A percentile compares a stretch with the other conserved stretches of the same genome.
Conservation (phyloP, 2,113 vertebrate genomes). For the Poeciliopsis occidentalis region DNA sequence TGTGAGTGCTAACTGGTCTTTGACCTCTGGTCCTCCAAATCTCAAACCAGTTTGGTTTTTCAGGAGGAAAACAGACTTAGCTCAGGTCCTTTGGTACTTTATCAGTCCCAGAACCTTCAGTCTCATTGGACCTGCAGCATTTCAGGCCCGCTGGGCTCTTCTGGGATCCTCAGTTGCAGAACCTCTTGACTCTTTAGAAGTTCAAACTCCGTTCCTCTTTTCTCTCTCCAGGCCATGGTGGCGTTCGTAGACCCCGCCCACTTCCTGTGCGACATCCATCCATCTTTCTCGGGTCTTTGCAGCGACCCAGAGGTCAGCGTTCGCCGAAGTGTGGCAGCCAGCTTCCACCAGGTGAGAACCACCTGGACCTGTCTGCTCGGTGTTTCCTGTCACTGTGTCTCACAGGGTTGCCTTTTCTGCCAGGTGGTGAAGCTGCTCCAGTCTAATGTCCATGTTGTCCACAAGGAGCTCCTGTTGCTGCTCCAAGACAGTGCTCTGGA, state of each 20-base stretch:
- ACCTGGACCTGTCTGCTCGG: background rate
- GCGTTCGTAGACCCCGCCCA: conserved; percentile 90
- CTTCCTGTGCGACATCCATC: conserved; percentile 91
- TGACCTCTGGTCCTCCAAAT: too few species aligned
- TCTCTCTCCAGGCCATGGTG: conserved; percentile 86
- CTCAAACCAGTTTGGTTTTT: too few species aligned
- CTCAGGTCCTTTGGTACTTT: background rate
- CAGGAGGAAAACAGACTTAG: too few species aligned
- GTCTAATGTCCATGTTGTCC: conserved; percentile 87
- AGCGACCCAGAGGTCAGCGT: conserved; percentile 91
- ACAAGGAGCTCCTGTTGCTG: conserved; percentile 89
- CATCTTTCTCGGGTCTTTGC: conserved; percentile 91
- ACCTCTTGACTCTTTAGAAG: background rate
- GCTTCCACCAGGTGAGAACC: conserved; percentile 90
- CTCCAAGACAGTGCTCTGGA: conserved; percentile 93
- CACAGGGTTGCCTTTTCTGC: conserved; percentile 25
- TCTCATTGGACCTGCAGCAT: background rate
- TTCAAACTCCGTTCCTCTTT: background rate
- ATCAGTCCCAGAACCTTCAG: too few species aligned
- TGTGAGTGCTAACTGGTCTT: too few species aligned
- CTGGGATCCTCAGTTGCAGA: background rate
- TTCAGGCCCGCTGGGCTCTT: too few species aligned
- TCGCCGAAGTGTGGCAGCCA: conserved; percentile 87
- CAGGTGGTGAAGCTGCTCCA: conserved; percentile 93
- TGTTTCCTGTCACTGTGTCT: background rate